phyloP scores from a whole-genome alignment of 53 echinoderm and acorn worm species.

The Paelopatides confundens region DNA sequence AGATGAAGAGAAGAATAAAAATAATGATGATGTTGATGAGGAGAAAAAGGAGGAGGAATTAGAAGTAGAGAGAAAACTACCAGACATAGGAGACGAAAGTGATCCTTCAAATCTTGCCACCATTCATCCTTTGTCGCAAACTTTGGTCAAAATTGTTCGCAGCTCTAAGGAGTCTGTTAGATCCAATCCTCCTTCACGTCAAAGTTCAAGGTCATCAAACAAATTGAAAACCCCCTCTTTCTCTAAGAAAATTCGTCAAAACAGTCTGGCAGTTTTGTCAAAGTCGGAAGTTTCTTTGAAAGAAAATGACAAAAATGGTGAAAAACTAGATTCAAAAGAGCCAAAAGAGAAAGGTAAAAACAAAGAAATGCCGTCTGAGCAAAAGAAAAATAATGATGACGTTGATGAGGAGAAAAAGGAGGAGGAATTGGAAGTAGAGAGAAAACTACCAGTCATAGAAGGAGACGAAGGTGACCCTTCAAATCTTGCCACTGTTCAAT shows the following conservation, averaged over 20 bases:
- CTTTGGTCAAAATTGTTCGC: not conserved
- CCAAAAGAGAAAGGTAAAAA: not conserved
- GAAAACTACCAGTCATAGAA: not conserved
- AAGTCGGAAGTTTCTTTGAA: not conserved
- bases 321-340: not conserved
- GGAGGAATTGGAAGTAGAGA: not conserved
- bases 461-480: constrained; percentile 7
- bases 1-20: not conserved
- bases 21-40: constrained; percentile 9
- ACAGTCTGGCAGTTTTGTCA: not conserved
- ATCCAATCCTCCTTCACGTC: not conserved
- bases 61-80: not conserved
- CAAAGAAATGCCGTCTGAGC: not conserved
- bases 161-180: not conserved
- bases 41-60: not conserved
- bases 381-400: not conserved
- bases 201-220: not conserved
- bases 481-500: not conserved
- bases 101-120: not conserved
- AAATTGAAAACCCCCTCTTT: not conserved
- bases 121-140: not conserved
- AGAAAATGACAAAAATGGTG: not conserved
- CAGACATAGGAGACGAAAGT: constrained; percentile 8
- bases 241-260: not conserved
- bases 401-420: constrained; percentile 10